phyloP scores from a whole-genome alignment of 2,888 invertebrate genomes.

The Heliconius charithonia region DNA sequence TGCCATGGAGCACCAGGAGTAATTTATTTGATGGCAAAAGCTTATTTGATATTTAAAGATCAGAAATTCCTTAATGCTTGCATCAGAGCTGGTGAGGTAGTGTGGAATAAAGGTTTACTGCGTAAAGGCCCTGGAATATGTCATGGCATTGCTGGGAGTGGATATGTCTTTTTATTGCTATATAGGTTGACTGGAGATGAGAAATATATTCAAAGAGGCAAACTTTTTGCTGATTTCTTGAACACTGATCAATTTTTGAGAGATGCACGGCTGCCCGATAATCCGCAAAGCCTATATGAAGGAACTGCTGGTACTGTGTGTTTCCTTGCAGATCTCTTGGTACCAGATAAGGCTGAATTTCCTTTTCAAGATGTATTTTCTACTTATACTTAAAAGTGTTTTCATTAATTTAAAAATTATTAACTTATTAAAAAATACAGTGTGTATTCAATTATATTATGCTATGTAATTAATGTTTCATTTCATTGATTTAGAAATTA shows the following conservation, averaged over 20 bases:
- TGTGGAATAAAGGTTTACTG: constrained; percentile 92
- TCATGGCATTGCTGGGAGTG: constrained; percentile 93
- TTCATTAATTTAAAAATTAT: constrained; percentile 35
- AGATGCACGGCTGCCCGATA: constrained; percentile 90
- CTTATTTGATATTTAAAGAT: constrained; percentile 89
- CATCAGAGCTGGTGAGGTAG: constrained; percentile 87
- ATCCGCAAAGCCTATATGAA: constrained; percentile 93
- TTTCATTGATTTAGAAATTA: not conserved
- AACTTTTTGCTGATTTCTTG: constrained; percentile 90
- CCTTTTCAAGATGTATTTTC: constrained; percentile 91
- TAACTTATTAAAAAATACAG: constrained; percentile 15
- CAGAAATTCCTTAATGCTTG: constrained; percentile 88
- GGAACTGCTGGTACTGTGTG: constrained; percentile 94
- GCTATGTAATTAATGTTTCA: constrained; percentile 2
- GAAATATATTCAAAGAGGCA: constrained; percentile 89
- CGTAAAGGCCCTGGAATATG: constrained; percentile 95
- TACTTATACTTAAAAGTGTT: constrained; percentile 49
- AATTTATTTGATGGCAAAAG: constrained; percentile 91
- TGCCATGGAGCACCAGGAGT: constrained; percentile 95
- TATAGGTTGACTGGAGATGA: constrained; percentile 89
- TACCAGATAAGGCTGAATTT: constrained; percentile 89
- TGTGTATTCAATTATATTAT: constrained; percentile 7
- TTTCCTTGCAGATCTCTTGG: constrained; percentile 89
- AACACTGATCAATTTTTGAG: constrained; percentile 85
- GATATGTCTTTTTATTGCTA: constrained; percentile 90